Percentiles rank a stretch among this genome's conserved stretches.
Conservation (phyloP, 1,140 invertebrate species). For the Drosophila navojoa region DNA sequence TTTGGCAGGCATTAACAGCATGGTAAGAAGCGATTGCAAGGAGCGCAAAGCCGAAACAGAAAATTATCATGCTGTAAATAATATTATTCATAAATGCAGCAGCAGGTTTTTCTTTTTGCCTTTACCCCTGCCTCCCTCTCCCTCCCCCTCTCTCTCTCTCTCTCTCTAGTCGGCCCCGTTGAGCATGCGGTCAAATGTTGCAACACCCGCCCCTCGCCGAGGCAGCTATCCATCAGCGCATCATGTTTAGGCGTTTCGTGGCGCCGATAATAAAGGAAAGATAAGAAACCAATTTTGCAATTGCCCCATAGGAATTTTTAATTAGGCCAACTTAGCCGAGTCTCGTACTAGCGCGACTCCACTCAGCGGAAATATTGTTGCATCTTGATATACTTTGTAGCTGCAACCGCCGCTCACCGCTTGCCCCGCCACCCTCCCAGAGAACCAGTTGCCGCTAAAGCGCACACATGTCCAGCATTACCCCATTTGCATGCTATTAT, state of each 20-base stretch:
- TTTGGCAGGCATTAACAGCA: constrained; percentile 62
- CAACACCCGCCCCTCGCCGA: constrained; percentile 38
- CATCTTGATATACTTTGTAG: constrained; percentile 31
- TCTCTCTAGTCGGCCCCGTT: not conserved
- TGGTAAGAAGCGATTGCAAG: constrained; percentile 52
- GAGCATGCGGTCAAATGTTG: constrained; percentile 16
- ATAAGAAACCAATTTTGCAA: constrained; percentile 83
- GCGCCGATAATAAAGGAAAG: constrained; percentile 79
- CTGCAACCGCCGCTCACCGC: not conserved
- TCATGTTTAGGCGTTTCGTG: constrained; percentile 76
- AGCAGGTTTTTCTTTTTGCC: constrained; percentile 47
- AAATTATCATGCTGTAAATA: constrained; percentile 76
- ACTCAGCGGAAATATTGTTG: constrained; percentile 37
- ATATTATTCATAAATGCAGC: constrained; percentile 80
- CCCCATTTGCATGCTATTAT: constrained; percentile 57
- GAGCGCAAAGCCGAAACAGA: constrained; percentile 42
- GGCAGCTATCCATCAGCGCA: constrained; percentile 82
- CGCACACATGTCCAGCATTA: constrained; percentile 38
- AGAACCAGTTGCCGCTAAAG: constrained; percentile 42
- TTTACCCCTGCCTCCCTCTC: not conserved
- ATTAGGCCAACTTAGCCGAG: constrained; percentile 65
- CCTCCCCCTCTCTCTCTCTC: not conserved
- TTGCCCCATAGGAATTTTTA: constrained; percentile 81
- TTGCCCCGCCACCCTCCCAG: not conserved
- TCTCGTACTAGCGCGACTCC: constrained; percentile 22